Evolutionary conservation across 2,113 vertebrate genomes (phyloP), one percentile per base, ranked within the genome.

Genomic region (Cyanoliseus patagonus): DNA sequence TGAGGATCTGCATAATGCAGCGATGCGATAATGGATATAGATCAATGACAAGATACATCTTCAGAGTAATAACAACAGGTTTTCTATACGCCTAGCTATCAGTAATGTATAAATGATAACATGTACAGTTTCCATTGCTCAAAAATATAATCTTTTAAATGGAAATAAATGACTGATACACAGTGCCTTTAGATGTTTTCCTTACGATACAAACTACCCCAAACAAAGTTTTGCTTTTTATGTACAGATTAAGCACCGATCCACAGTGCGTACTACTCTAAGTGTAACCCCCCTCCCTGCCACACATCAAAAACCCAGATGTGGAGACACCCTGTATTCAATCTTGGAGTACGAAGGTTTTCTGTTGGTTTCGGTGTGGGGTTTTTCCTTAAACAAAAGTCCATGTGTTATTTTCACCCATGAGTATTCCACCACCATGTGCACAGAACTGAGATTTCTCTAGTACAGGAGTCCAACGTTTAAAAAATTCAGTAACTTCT

Each of bases 111-210:
- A 93, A 95, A 97, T 88, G 94, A 83, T 83, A 96, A 94, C 93
- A 95, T 63, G 86, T 97, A 96, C 96, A 97, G 73, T 86, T 96
- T 94, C 89, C 93, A 95, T 97, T 94, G 92, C 96, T 97, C 91
- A 97, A 97, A 97, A 98, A 97, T 97, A 97, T 75, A 97, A 97
- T 97, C 95, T 98, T 96, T 96, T 94, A 94, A 96, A 97, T 96
- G 97, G 95, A 96, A 97, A 94, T 94, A 95, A 95, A 91, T 69
- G 79, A 94, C 85, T 73, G 80, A 90, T 93, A 96, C 73, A 95
- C 95, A 97, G 90, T 86, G 94, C 94, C 96, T 94, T 96, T 95
- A 95, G 66, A 96, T 95, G 96, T 83, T 96, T 90, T 85, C 96
- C 95, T 97, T 97, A 97, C 90, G 93, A 97, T 94, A 97, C 96